A percentile compares a stretch with the other conserved stretches of the same genome.
Conservation (phyloP, 2,888 invertebrate species). For the Himalopsyche japonica region DNA sequence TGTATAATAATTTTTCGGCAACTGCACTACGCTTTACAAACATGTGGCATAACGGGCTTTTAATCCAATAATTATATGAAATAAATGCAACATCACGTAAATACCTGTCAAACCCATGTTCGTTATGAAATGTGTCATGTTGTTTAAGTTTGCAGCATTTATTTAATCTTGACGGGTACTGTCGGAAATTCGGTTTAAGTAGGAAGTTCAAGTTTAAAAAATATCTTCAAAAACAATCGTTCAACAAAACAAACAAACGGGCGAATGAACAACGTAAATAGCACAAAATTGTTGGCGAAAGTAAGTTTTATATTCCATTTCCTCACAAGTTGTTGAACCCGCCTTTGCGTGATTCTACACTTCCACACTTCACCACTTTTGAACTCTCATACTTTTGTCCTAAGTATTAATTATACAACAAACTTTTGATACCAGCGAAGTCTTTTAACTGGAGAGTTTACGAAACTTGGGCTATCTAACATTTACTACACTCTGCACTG, state of each 20-base stretch:
- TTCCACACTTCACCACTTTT: slow-evolving; percentile 13
- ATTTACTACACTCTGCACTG: not conserved
- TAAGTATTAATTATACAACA: slow-evolving; percentile 27
- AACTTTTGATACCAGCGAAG: slow-evolving; percentile 14
- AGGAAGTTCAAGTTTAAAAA: not conserved
- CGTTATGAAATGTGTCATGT: not conserved
- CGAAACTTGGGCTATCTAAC: not conserved
- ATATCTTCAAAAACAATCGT: not conserved
- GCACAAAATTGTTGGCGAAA: not conserved
- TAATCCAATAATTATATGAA: no score
- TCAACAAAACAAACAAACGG: not conserved
- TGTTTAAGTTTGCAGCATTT: not conserved
- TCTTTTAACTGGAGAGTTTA: not conserved
- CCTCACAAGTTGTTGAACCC: slow-evolving; percentile 2
- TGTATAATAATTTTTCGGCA: no score
- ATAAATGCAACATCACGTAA: no score
- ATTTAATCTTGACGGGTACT: not conserved
- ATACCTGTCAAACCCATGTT: no score
- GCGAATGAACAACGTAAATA: not conserved
- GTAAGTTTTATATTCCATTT: not conserved
- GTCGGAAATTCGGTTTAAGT: not conserved
- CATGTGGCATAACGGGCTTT: no score
- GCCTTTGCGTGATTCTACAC: slow-evolving; percentile 16
- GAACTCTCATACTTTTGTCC: slow-evolving; percentile 15
- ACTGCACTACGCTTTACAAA: no score